Conservation (phyloP, 2,888 invertebrate genomes). For the Tetranychus truncatus region DNA sequence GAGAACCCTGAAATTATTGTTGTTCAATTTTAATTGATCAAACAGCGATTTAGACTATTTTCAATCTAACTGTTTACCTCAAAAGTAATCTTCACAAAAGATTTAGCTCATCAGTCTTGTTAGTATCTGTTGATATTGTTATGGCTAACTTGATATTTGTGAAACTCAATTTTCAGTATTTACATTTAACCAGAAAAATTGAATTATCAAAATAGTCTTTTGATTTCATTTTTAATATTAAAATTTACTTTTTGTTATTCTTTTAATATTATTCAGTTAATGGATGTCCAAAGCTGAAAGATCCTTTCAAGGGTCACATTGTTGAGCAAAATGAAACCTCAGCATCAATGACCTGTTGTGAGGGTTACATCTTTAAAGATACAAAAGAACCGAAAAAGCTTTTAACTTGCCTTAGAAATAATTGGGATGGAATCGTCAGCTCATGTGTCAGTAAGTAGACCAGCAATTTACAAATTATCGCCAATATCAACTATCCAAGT, state of each 20-base stretch:
- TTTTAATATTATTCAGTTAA: not conserved
- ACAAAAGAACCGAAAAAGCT: not conserved
- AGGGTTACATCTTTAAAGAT: constrained; percentile 6
- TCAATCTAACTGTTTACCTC: too few relatives aligned
- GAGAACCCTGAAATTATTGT: too few relatives aligned
- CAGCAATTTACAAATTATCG: not conserved
- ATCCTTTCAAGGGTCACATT: constrained; percentile 7
- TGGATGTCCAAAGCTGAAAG: not conserved
- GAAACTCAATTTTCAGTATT: not conserved
- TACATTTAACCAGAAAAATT: not conserved
- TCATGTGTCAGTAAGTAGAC: constrained; percentile 1
- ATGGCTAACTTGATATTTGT: not conserved
- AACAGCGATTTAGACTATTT: too few relatives aligned
- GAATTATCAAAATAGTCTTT: not conserved
- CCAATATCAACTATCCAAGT: too few relatives aligned
- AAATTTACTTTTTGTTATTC: not conserved
- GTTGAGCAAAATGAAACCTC: not conserved
- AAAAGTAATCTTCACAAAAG: too few relatives aligned
- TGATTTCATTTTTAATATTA: not conserved
- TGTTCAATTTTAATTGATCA: too few relatives aligned
- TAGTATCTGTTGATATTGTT: too few relatives aligned
- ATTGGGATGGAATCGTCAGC: not conserved
- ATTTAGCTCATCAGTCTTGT: too few relatives aligned
- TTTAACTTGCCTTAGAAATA: not conserved
- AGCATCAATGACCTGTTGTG: not conserved